Conservation (phyloP, 2,797 vertebrate genomes). For the Cichlasoma orientale region DNA sequence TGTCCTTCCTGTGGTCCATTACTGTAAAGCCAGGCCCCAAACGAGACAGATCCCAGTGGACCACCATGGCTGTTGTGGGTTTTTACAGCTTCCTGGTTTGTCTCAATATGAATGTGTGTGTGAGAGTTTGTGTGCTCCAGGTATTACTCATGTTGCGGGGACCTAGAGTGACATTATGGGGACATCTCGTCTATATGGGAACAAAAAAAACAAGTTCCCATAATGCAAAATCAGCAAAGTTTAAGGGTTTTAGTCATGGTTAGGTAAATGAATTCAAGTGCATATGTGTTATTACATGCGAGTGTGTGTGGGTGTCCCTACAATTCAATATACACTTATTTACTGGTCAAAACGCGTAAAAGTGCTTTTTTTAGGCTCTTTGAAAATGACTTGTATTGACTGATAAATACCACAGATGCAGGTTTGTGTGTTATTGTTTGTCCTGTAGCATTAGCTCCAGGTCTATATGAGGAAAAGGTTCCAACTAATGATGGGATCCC, state of each 20-base stretch:
- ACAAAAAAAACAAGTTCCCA: background rate
- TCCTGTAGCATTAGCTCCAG: background rate
- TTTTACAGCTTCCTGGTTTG: constrained; percentile 61
- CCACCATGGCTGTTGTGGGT: constrained; percentile 48
- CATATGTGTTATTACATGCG: background rate
- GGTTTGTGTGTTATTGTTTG: background rate
- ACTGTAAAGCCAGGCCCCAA: constrained; percentile 45
- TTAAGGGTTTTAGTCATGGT: background rate
- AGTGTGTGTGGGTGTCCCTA: background rate
- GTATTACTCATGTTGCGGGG: background rate
- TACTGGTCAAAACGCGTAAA: background rate
- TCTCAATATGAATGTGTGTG: constrained; percentile 16
- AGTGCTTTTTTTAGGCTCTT: background rate
- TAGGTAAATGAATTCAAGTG: background rate
- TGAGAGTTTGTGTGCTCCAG: background rate
- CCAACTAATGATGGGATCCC: constrained; percentile 31
- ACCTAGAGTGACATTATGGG: background rate
- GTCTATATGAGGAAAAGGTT: constrained; percentile 5
- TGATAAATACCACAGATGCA: background rate
- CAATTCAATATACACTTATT: background rate
- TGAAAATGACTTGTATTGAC: background rate
- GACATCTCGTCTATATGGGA: background rate
- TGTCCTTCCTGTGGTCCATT: constrained; percentile 61
- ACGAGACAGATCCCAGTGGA: constrained; percentile 52
- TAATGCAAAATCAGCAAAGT: background rate